Conservation (phyloP, 2,797 vertebrate species). For the Anabas testudineus region DNA sequence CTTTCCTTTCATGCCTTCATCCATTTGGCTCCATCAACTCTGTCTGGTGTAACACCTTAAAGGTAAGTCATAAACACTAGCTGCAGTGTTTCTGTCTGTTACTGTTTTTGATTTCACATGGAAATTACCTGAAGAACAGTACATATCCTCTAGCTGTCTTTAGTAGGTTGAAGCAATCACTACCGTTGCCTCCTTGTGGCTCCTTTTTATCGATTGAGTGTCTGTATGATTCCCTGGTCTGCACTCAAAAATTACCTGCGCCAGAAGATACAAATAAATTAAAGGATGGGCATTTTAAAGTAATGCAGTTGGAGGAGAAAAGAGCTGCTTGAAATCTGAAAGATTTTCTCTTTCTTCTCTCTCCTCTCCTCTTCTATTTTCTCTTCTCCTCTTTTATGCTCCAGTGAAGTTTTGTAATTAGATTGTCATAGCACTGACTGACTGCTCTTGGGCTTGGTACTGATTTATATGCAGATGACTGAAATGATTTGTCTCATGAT, state of each 20-base stretch:
- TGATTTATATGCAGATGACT: constrained; percentile 77
- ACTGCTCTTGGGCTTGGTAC: constrained; percentile 66
- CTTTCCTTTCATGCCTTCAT: constrained; percentile 56
- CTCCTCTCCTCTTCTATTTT: background rate
- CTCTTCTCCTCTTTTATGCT: constrained; percentile 58
- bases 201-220: constrained; percentile 65
- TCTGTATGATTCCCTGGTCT: constrained; percentile 63
- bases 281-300: constrained; percentile 59
- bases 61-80: constrained; percentile 70
- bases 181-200: constrained; percentile 63
- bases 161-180: constrained; percentile 65
- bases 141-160: constrained; percentile 59
- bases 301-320: constrained; percentile 47
- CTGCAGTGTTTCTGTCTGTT: constrained; percentile 37
- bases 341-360: background rate
- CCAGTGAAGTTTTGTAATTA: constrained; percentile 77
- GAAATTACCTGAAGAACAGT: constrained; percentile 40
- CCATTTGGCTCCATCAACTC: constrained; percentile 39
- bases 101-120: constrained; percentile 49
- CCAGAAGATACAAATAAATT: constrained; percentile 66
- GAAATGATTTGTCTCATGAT: constrained; percentile 78
- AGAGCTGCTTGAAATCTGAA: constrained; percentile 32
- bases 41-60: constrained; percentile 30
- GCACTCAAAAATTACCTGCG: constrained; percentile 63
- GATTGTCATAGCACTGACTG: constrained; percentile 70